These are phyloP conservation scores for Eumeta japonica DNA, from an alignment of 1,140 invertebrate species.

Conservation along the genomic window DNA sequence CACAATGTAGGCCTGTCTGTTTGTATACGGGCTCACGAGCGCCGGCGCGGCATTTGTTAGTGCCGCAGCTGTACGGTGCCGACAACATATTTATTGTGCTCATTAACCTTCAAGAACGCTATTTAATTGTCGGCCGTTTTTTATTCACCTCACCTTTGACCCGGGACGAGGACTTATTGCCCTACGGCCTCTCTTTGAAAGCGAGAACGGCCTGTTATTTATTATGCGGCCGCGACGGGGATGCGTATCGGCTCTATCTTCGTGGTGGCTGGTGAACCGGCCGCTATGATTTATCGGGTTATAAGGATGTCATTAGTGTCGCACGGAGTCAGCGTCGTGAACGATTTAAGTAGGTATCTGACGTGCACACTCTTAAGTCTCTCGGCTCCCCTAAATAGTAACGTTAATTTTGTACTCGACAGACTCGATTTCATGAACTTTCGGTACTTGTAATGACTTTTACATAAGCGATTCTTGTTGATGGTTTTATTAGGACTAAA, in stretches of 20 bases:
- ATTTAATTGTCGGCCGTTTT: constrained; percentile 58
- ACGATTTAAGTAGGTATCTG: too few species aligned
- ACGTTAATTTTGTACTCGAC: too few species aligned
- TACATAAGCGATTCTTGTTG: too few species aligned
- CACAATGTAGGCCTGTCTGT: too few species aligned
- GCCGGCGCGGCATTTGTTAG: constrained; percentile 47
- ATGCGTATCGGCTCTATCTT: constrained; percentile 47
- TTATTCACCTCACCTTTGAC: constrained; percentile 56
- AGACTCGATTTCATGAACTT: too few species aligned
- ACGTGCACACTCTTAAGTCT: too few species aligned
- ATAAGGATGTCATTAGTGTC: constrained; percentile 48
- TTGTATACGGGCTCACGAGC: too few species aligned
- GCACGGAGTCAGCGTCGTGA: constrained; percentile 13
- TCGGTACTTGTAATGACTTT: too few species aligned
- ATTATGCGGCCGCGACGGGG: constrained; percentile 35
- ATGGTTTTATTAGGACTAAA: too few species aligned
- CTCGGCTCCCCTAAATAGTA: too few species aligned
- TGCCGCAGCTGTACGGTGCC: constrained; percentile 51
- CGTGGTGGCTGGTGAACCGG: constrained; percentile 45
- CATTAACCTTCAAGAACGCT: constrained; percentile 58
- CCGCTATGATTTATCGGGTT: constrained; percentile 48
- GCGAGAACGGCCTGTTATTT: constrained; percentile 51
- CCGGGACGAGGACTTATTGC: constrained; percentile 42
- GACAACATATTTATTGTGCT: constrained; percentile 59
- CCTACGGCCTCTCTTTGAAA: constrained; percentile 51